Conservation (phyloP, 2,113 vertebrate genomes). For the Sterrhoptilus dennistouni region DNA sequence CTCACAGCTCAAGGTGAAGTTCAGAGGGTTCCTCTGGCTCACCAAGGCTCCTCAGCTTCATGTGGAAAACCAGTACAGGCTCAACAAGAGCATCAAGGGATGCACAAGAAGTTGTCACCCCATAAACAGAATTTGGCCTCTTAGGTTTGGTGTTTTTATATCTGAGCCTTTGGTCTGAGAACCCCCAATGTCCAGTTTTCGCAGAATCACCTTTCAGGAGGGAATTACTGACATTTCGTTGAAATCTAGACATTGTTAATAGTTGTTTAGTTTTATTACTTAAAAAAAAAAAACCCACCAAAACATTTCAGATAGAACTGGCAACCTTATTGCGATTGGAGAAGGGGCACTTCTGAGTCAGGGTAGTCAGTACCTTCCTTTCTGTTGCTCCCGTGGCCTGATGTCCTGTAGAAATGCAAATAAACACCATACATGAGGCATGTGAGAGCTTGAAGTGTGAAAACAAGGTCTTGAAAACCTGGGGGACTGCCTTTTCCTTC, state of each 20-base stretch:
- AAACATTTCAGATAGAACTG: neutral
- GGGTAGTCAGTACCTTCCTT: neutral
- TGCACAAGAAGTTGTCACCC: neutral
- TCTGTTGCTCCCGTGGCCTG: neutral
- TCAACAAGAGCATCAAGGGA: neutral
- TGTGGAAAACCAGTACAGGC: neutral
- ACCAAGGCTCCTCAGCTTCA: neutral
- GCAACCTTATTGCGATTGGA: neutral
- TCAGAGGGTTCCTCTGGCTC: neutral
- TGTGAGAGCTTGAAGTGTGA: neutral
- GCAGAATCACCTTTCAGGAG: neutral
- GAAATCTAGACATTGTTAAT: neutral
- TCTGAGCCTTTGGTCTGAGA: neutral
- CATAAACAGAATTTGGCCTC: neutral
- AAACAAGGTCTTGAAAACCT: neutral
- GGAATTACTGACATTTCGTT: neutral
- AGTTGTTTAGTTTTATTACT: neutral
- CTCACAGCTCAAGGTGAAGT: neutral
- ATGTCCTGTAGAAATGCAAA: neutral
- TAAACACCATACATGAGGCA: neutral
- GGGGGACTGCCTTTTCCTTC: neutral
- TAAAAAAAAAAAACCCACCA: neutral
- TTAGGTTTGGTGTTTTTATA: neutral
- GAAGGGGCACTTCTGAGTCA: neutral
- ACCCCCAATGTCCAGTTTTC: neutral